Evolutionary conservation across 2,888 invertebrate genomes (phyloP), one percentile per base, ranked within the genome.

Genomic region (Leptinotarsa haldemani): DNA sequence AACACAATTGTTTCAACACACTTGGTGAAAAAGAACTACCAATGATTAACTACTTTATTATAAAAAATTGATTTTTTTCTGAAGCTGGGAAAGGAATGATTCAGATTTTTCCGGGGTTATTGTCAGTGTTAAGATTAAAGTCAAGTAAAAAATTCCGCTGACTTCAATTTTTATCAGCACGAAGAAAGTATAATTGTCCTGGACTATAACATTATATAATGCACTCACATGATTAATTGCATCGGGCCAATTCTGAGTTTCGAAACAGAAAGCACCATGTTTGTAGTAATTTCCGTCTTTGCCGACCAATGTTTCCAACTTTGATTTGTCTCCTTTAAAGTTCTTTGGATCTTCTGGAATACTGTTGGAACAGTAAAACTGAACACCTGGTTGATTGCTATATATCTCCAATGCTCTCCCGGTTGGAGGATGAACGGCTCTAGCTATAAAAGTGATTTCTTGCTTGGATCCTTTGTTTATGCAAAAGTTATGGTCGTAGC

Each of bases 181-280:
- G 7, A n/a, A n/a, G 1, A 30, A 30, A 30, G 30, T 30, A 1
- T 30, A 30, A 9, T 30, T 30, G 30, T 30, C 30, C 30, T 7
- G 30, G 2, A 30, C 30, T 30, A 40, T 40, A 40, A 40, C 9
- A 2, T 40, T 9, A 40, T 40, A 66, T 18, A 47, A 63, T 22
- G 13, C 2, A 81, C 90, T 90, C 87, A 94, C 94, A 85, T 95
- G 93, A 87, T 97, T 95, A 0, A 95, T 89, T 15, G 97, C 95
- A 88, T 98, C 95, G 0, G 98, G 97, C 88, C 93, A 97, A 85
- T 95, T 95, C 87, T 98, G 97, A 0, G 97, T 95, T 89, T 97
- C 97, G 69, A 97, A 88, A 84, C 96, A 97, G 83, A 97, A 92
- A 2, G 94, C 94, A 0, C 94, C 94, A 82, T 85, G 84, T 70